These are phyloP conservation scores for Odontomachus brunneus DNA, from an alignment of 1,140 invertebrate genomes.

Conservation along the genomic window DNA sequence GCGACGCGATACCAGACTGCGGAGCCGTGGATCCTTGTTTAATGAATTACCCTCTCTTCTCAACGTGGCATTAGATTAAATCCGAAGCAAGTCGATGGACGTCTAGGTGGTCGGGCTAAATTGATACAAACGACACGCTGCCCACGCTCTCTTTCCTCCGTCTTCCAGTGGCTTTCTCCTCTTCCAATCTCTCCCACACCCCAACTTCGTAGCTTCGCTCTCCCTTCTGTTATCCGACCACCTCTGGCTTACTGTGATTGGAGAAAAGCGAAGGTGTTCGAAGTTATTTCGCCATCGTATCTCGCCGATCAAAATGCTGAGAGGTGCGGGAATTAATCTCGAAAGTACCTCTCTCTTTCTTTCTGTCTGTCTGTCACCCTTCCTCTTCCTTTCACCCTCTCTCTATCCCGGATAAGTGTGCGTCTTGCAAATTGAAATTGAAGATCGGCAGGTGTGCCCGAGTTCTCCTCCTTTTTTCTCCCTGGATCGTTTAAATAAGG, in stretches of 20 bases:
- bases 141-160: slow-evolving; percentile 49
- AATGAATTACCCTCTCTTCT: slow-evolving; percentile 76
- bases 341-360: slow-evolving; percentile 50
- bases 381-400: not conserved
- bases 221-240: not conserved
- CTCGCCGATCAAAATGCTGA: slow-evolving; percentile 71
- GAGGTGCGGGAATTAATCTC: slow-evolving; percentile 71
- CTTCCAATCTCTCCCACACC: not conserved
- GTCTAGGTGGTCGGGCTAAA: slow-evolving; percentile 72
- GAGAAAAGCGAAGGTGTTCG: slow-evolving; percentile 61
- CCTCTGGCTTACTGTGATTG: slow-evolving; percentile 51
- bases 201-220: not conserved
- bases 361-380: not conserved
- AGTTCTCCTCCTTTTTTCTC: slow-evolving; percentile 22
- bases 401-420: slow-evolving; percentile 60
- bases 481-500: slow-evolving; percentile 39
- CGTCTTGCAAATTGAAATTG: slow-evolving; percentile 71
- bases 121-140: slow-evolving; percentile 80
- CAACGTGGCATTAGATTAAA: slow-evolving; percentile 78
- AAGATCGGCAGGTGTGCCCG: slow-evolving; percentile 54
- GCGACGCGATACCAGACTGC: slow-evolving; percentile 14
- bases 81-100: slow-evolving; percentile 72
- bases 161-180: slow-evolving; percentile 11
- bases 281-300: slow-evolving; percentile 70
- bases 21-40: slow-evolving; percentile 70